Evolutionary conservation across 2,797 vertebrate species (phyloP).

Genomic region (Xerus rutilus): DNA sequence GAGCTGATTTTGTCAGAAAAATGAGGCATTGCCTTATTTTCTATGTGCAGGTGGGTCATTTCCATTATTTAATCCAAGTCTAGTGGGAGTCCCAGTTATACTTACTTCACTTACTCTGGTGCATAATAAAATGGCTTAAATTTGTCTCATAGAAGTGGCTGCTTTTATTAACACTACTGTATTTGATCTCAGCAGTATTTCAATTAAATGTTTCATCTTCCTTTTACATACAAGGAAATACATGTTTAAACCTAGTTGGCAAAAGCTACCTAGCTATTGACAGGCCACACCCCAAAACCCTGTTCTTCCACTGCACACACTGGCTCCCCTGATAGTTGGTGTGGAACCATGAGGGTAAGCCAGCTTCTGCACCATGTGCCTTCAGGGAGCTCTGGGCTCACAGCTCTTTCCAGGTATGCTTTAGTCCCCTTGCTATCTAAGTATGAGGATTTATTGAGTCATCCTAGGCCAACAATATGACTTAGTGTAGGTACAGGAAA

Average conservation of each 20-base stretch:
- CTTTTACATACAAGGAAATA: not conserved
- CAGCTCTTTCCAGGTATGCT: not conserved
- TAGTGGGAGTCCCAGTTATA: not conserved
- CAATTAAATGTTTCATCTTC: not conserved
- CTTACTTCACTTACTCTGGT: not conserved
- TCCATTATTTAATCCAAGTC: not conserved
- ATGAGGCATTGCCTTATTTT: not conserved
- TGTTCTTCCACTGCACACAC: not conserved
- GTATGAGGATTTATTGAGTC: accelerated
- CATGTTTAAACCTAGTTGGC: not conserved
- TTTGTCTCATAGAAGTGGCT: not conserved
- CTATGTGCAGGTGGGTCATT: not conserved
- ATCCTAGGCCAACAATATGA: accelerated
- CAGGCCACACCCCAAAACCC: not conserved
- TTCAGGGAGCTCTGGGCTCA: not conserved
- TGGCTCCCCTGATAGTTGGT: not conserved
- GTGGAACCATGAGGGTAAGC: not conserved
- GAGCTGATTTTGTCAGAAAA: not conserved
- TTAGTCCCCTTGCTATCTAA: not conserved
- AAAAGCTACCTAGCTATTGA: not conserved
- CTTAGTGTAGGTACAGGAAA: not conserved
- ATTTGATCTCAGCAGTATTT: not conserved
- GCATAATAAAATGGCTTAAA: not conserved
- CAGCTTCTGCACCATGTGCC: not conserved
- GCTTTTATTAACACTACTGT: not conserved